These are phyloP conservation scores for Lophochroa leadbeateri DNA, from an alignment of 2,113 vertebrate genomes.

Conservation along the genomic window DNA sequence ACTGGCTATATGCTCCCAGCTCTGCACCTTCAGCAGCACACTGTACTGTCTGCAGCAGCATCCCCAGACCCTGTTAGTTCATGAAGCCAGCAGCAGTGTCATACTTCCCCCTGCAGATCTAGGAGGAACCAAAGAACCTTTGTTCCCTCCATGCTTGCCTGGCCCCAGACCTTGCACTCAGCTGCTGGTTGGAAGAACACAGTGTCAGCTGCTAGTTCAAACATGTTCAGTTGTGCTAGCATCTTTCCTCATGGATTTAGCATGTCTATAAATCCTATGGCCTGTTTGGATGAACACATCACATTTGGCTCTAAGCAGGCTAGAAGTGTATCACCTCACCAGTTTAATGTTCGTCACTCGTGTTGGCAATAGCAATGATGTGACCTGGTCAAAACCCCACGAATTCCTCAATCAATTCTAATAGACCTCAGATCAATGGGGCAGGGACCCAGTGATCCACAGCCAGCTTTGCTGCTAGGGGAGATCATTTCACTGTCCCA, in stretches of 20 bases:
- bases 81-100: neutral
- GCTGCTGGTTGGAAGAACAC: neutral
- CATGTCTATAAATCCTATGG: neutral
- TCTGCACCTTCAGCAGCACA: neutral
- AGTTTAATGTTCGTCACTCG: accelerated
- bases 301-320: neutral
- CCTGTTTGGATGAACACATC: neutral
- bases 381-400: neutral
- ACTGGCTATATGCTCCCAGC: neutral
- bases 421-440: neutral
- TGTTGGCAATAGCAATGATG: neutral
- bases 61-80: neutral
- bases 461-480: neutral
- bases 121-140: neutral
- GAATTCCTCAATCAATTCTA: neutral
- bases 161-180: neutral
- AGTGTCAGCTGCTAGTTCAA: neutral
- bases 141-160: neutral
- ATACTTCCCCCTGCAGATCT: neutral
- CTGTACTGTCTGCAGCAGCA: neutral
- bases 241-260: neutral
- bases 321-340: neutral
- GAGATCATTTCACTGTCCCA: neutral
- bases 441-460: neutral
- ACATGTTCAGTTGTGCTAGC: neutral